phyloP scores from a whole-genome alignment of 2,113 vertebrate species.

The Cebus imitator region DNA sequence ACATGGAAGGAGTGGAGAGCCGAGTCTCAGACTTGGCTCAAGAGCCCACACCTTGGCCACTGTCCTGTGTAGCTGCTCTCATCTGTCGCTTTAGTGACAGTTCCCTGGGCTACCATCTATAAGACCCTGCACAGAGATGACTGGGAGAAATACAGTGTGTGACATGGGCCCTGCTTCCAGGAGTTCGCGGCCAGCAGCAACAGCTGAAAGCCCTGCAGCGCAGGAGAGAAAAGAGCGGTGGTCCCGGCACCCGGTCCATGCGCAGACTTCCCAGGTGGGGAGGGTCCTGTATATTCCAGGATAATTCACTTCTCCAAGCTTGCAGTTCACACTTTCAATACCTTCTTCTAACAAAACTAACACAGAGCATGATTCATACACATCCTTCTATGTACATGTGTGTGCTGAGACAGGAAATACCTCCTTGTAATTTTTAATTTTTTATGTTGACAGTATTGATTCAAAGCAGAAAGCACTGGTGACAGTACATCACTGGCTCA shows the following conservation, averaged over 20 bases:
- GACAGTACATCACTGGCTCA: background rate
- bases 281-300: no score
- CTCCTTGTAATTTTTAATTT: background rate
- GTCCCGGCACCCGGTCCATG: background rate
- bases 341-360: background rate
- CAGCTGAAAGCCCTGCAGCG: accelerated
- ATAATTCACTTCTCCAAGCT: no score
- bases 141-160: background rate
- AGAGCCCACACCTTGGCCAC: background rate
- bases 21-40: no score
- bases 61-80: background rate
- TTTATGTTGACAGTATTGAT: background rate
- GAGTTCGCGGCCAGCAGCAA: background rate
- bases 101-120: background rate
- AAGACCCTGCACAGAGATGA: background rate
- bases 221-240: background rate
- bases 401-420: background rate
- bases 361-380: no score
- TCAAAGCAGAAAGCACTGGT: background rate
- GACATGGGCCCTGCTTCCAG: background rate
- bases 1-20: background rate
- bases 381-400: accelerated
- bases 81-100: no score
- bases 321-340: accelerated
- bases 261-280: background rate